These are phyloP conservation scores for Nasonia vitripennis DNA, from an alignment of 1,140 invertebrate genomes.

Conservation along the genomic window DNA sequence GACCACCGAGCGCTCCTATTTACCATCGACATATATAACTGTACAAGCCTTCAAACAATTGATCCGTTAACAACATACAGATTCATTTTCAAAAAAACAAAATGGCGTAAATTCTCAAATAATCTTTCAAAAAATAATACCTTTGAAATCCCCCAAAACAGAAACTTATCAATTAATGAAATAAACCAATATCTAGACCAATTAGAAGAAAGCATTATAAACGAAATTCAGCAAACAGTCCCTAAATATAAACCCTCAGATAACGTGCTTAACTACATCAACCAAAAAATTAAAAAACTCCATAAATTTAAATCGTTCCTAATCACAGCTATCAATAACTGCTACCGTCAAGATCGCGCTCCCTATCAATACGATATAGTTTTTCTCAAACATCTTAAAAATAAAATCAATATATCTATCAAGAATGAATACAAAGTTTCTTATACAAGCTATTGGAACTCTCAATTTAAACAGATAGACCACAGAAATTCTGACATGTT, in stretches of 20 bases:
- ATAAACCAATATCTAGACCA: background rate
- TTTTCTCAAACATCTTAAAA: background rate
- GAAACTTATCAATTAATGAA: background rate
- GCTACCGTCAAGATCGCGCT: background rate
- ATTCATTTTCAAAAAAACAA: background rate
- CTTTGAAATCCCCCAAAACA: background rate
- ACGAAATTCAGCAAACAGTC: background rate
- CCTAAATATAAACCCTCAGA: background rate
- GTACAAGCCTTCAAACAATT: background rate
- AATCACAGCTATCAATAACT: background rate
- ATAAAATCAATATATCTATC: background rate
- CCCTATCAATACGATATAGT: background rate
- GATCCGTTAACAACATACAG: background rate
- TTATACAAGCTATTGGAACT: background rate
- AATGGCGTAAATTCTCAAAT: background rate
- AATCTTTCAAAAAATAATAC: background rate
- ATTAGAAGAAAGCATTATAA: background rate
- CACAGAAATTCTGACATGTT: background rate
- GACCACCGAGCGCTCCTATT: background rate
- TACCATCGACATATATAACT: background rate
- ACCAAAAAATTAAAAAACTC: slow-evolving; percentile 1
- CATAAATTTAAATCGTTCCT: slow-evolving; percentile 28
- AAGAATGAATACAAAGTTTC: background rate
- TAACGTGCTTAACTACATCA: background rate
- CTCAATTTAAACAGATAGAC: background rate